Percentiles rank a stretch among this genome's conserved stretches.
These are phyloP conservation scores for Vespertilio murinus DNA, from an alignment of 2,797 vertebrate species.

Conservation along the genomic window DNA sequence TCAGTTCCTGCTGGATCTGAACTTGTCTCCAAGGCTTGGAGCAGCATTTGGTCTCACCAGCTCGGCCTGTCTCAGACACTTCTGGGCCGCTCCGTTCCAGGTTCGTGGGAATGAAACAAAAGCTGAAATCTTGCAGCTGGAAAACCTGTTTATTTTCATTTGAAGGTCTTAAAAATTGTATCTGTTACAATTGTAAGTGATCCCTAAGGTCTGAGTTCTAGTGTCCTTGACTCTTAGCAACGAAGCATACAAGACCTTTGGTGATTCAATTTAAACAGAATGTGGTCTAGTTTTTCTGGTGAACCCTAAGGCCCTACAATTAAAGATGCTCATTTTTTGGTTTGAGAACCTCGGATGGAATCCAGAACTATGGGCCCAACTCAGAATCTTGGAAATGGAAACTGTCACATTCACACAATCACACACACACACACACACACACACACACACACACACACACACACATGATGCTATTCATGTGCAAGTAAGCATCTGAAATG, in stretches of 20 bases:
- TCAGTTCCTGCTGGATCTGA: not conserved
- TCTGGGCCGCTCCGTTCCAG: conserved; percentile 45
- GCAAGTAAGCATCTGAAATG: not conserved
- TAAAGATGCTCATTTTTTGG: not conserved
- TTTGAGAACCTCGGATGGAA: not conserved
- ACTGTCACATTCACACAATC: too few relatives aligned
- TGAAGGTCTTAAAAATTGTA: conserved; percentile 55
- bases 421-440: not conserved
- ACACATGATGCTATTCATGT: not conserved
- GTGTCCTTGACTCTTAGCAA: not conserved
- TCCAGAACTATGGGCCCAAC: not conserved
- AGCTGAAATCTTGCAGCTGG: not conserved
- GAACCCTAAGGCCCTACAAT: not conserved
- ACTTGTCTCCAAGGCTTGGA: conserved; percentile 37
- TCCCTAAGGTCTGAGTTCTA: conserved; percentile 29
- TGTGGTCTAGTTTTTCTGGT: not conserved
- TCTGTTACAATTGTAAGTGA: conserved; percentile 49
- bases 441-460: not conserved
- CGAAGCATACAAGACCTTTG: not conserved
- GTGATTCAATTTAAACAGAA: conserved; percentile 10
- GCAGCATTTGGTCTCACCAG: conserved; percentile 24
- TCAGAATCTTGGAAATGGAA: not conserved
- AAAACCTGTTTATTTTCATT: conserved; percentile 59
- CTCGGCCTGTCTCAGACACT: conserved; percentile 7
- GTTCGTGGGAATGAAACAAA: conserved; percentile 56